phyloP scores from a whole-genome alignment of 2,797 vertebrate genomes.

The Hippopotamyrus pictus region DNA sequence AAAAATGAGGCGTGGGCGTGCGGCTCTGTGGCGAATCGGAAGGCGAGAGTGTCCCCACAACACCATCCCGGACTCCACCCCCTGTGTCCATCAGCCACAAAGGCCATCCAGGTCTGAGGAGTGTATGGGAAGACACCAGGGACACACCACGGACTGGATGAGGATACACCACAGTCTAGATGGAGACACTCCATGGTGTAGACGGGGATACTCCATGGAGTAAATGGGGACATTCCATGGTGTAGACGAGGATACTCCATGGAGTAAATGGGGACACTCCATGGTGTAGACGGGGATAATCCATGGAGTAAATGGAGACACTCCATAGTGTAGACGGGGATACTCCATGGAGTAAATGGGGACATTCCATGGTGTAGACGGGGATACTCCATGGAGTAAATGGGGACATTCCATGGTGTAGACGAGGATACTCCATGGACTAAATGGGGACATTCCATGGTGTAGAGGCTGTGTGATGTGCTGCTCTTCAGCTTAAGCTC shows the following conservation, averaged over 20 bases:
- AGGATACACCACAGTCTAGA: background rate
- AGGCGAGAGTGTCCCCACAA: background rate
- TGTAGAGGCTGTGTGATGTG: background rate
- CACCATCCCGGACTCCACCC: background rate
- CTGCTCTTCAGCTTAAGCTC: background rate
- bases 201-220: background rate
- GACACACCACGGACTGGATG: background rate
- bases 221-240: background rate
- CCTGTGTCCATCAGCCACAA: background rate
- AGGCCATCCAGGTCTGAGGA: background rate
- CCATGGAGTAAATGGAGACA: background rate
- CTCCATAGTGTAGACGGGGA: background rate
- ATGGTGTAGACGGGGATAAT: background rate
- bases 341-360: background rate
- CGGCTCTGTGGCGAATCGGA: background rate
- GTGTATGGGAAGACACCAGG: background rate
- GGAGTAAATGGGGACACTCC: background rate
- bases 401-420: too few species aligned
- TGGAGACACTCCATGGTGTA: background rate
- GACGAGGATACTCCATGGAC: too few species aligned
- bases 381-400: too few species aligned
- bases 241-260: background rate
- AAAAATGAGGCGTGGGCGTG: too few species aligned
- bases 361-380: background rate
- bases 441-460: too few species aligned